Evolutionary conservation across 2,113 vertebrate species (phyloP).

Genomic region (Pholis gunnellus): DNA sequence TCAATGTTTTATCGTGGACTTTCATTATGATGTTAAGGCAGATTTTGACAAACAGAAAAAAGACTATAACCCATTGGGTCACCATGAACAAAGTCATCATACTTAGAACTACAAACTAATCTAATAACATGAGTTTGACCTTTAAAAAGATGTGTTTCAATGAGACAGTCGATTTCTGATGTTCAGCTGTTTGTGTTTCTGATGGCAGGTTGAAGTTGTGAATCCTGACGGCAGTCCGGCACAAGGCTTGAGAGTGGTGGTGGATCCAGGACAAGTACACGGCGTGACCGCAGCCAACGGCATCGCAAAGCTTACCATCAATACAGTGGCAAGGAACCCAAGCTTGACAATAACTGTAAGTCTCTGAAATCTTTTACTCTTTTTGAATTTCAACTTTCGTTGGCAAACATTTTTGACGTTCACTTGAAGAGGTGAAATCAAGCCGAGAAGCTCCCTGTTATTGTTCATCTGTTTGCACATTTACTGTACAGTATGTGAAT

Average conservation of each 20-base stretch:
- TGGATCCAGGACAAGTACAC: not conserved
- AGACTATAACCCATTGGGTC: not conserved
- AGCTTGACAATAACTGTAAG: slow-evolving; percentile 68
- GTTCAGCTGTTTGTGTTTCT: slow-evolving; percentile 1
- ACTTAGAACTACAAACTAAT: not conserved
- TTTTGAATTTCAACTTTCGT: not conserved
- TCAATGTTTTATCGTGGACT: not conserved
- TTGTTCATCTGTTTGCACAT: not conserved
- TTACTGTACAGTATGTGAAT: not conserved
- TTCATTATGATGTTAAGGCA: not conserved
- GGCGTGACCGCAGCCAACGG: slow-evolving; percentile 66
- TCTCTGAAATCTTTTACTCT: not conserved
- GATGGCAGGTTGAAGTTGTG: slow-evolving; percentile 79
- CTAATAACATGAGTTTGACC: not conserved
- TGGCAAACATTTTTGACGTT: not conserved
- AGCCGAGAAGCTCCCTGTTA: not conserved
- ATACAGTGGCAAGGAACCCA: slow-evolving; percentile 31
- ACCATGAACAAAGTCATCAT: not conserved
- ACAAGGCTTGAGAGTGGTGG: slow-evolving; percentile 50
- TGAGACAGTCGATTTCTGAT: not conserved
- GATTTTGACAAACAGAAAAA: not conserved
- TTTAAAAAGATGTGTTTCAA: not conserved
- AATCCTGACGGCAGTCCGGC: slow-evolving; percentile 85
- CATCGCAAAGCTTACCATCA: slow-evolving; percentile 75
- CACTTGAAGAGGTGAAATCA: not conserved